Conservation (phyloP, 2,888 invertebrate species). For the Metacarcinus magister region DNA sequence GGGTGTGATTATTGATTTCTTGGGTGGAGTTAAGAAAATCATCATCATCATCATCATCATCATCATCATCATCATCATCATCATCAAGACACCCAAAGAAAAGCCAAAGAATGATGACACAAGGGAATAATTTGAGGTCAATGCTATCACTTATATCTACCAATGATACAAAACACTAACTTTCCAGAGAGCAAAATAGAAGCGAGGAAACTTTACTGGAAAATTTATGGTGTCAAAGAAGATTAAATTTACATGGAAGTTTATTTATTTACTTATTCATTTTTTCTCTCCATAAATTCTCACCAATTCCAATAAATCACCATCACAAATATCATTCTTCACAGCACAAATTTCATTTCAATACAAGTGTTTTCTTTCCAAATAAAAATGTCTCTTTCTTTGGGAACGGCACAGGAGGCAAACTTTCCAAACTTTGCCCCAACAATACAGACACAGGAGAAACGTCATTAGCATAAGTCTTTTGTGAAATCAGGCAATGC, state of each 20-base stretch:
- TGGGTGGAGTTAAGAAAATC: not conserved
- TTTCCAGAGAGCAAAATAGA: not conserved
- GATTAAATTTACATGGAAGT: not conserved
- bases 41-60: too few relatives aligned
- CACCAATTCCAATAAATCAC: not conserved
- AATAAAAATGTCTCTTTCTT: too few relatives aligned
- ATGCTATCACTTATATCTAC: not conserved
- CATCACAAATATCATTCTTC: too few relatives aligned
- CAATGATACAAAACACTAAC: not conserved
- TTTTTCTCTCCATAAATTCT: not conserved
- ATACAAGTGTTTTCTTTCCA: too few relatives aligned
- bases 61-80: too few relatives aligned
- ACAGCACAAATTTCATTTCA: too few relatives aligned
- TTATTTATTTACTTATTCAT: not conserved
- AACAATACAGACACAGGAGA: too few relatives aligned
- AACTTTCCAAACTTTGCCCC: too few relatives aligned
- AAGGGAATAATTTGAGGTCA: constrained; percentile 1
- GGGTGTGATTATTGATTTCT: not conserved
- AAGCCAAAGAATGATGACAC: not conserved
- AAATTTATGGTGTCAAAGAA: not conserved
- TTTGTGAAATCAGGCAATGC: too few relatives aligned
- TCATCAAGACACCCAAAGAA: not conserved
- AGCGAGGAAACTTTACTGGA: not conserved
- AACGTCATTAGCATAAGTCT: too few relatives aligned
- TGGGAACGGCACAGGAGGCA: too few relatives aligned